These are phyloP conservation scores for Liopterus haemorrhoidalis DNA, from an alignment of 2,888 invertebrate species.

Conservation along the genomic window DNA sequence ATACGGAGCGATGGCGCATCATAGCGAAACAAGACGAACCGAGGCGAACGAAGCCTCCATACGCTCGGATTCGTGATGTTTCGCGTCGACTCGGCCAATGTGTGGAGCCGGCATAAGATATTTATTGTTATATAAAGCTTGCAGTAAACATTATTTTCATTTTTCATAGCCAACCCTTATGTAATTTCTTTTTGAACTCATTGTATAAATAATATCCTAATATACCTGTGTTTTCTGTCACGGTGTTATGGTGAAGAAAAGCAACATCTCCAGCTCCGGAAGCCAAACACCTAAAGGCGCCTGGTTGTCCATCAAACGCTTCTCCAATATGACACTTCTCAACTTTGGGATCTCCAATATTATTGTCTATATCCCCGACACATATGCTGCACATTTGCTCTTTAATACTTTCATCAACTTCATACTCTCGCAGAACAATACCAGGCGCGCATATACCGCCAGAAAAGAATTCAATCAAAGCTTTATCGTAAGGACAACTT, in stretches of 20 bases:
- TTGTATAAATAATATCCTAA: slow-evolving; percentile 1
- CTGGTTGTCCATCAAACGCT: slow-evolving; percentile 48
- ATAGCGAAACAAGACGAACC: too few relatives aligned
- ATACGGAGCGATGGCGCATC: too few relatives aligned
- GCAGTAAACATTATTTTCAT: too few relatives aligned
- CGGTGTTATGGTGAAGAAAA: slow-evolving; percentile 61
- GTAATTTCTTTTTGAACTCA: neutral
- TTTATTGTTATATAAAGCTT: too few relatives aligned
- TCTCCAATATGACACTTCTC: slow-evolving; percentile 48
- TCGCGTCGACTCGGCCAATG: too few relatives aligned
- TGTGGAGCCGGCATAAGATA: too few relatives aligned
- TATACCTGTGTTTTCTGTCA: slow-evolving; percentile 50
- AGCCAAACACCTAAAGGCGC: slow-evolving; percentile 61
- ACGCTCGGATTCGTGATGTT: too few relatives aligned
- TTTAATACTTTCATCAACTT: slow-evolving; percentile 45
- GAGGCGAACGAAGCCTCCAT: too few relatives aligned
- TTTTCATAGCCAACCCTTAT: too few relatives aligned
- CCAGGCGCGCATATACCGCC: slow-evolving; percentile 59
- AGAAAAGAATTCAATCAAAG: slow-evolving; percentile 63
- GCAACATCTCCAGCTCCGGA: slow-evolving; percentile 69
- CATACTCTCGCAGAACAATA: slow-evolving; percentile 47
- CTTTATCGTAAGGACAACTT: slow-evolving; percentile 53
- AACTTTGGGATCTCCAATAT: slow-evolving; percentile 42
- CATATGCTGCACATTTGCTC: slow-evolving; percentile 51
- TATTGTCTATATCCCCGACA: slow-evolving; percentile 45